A percentile compares a stretch with the other conserved stretches of the same genome.
Conservation (phyloP, 1,140 invertebrate genomes). For the Heliconius eleuchia region DNA sequence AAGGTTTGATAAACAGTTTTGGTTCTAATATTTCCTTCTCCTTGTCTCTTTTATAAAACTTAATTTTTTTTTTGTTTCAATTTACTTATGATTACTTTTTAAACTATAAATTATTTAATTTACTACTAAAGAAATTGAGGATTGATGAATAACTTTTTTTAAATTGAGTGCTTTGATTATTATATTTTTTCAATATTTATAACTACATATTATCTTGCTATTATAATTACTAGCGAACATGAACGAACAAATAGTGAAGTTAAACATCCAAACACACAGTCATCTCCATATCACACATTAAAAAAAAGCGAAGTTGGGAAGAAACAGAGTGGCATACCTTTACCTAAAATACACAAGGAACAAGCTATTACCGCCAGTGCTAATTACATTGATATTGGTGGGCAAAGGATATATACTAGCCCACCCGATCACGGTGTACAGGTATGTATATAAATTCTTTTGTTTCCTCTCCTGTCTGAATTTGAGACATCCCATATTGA, state of each 20-base stretch:
- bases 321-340: slow-evolving; percentile 77
- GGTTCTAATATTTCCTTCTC: too few species aligned
- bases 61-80: too few species aligned
- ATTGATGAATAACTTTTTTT: too few species aligned
- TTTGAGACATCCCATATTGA: neutral
- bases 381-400: slow-evolving; percentile 75
- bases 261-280: slow-evolving; percentile 72
- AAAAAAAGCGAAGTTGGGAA: slow-evolving; percentile 67
- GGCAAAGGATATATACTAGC: slow-evolving; percentile 76
- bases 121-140: too few species aligned
- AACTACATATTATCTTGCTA: slow-evolving; percentile 2
- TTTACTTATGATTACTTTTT: too few species aligned
- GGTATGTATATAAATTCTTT: slow-evolving; percentile 47
- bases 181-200: neutral
- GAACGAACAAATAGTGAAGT: slow-evolving; percentile 75
- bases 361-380: slow-evolving; percentile 65
- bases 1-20: too few species aligned
- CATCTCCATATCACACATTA: slow-evolving; percentile 76
- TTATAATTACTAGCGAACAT: slow-evolving; percentile 60
- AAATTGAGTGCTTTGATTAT: too few species aligned
- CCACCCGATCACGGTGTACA: slow-evolving; percentile 78
- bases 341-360: slow-evolving; percentile 72
- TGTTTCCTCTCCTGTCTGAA: neutral
- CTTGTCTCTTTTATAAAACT: too few species aligned
- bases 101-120: too few species aligned